A percentile compares a stretch with the other conserved stretches of the same genome.
Conservation (phyloP, 2,888 invertebrate genomes). For the Zonitis immaculata region DNA sequence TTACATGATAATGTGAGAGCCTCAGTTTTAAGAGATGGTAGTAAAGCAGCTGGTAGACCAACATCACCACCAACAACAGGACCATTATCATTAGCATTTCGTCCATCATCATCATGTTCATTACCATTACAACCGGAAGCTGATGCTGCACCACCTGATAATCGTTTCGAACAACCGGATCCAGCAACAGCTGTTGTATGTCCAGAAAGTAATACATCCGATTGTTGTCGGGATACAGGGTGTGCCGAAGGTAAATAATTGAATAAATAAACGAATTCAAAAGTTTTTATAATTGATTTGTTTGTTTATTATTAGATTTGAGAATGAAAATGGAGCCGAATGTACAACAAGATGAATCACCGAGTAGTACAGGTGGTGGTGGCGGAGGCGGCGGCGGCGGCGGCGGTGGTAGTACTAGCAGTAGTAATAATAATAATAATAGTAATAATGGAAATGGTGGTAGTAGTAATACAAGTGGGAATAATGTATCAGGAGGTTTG, state of each 20-base stretch:
- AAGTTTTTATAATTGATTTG: too few relatives aligned
- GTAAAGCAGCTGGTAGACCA: constrained; percentile 52
- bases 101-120: constrained; percentile 49
- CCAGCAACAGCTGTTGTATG: constrained; percentile 49
- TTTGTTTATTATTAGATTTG: too few relatives aligned
- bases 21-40: constrained; percentile 63
- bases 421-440: neutral
- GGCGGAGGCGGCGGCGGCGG: constrained; percentile 1
- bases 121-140: constrained; percentile 53
- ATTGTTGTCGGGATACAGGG: constrained; percentile 46
- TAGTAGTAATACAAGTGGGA: constrained; percentile 10
- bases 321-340: constrained; percentile 66
- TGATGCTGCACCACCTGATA: constrained; percentile 54
- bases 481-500: constrained; percentile 6
- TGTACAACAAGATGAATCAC: constrained; percentile 41
- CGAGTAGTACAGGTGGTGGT: constrained; percentile 41
- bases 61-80: constrained; percentile 49
- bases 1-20: constrained; percentile 61
- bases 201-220: constrained; percentile 46
- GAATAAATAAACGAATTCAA: too few relatives aligned
- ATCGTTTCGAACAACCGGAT: constrained; percentile 51
- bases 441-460: too few relatives aligned
- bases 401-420: neutral
- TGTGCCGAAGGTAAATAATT: constrained; percentile 51
- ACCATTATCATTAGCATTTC: constrained; percentile 39